Evolutionary conservation across 2,113 vertebrate genomes (phyloP), one percentile per base, ranked within the genome.

Genomic region (Charadrius vociferus): DNA sequence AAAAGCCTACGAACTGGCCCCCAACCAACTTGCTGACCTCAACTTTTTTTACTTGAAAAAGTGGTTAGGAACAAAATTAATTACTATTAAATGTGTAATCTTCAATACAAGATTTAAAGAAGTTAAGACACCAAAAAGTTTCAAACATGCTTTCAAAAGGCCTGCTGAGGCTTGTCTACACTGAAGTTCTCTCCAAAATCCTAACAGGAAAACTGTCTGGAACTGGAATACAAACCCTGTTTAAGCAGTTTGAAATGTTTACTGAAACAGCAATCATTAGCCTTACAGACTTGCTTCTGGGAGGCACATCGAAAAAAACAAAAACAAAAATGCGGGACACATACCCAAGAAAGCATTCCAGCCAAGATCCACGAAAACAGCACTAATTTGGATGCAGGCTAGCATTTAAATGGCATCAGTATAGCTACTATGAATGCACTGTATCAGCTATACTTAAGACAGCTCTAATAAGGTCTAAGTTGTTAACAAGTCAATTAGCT

Each of bases 171-270:
- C 86, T 91, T 87, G 83, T 82, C 86, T 58, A 37, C 66, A 34
- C 53, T 14, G 4, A 87, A 50, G 45, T 50, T 83, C 58, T 73
- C 37, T 95, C 62, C 81, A 95, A 85, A 95, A 95, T 94, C 49
- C 32, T 65, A 93, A 85, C 49, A 79, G 78, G 70, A 96, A 93
- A 91, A 89, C 68, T 65, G 80, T 58, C 53, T 85, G 47, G 41
- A 88, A 83, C 68, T 86, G 58, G 34, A 96, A 93, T 19, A 70
- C 41, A 97, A 95, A 93, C 56, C 32, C 24, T 73, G 41, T 70
- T 95, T 36, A 92, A 89, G 81, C 45, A 73, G 81, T 65, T 79
- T 85, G 32, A 92, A 85, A 73, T 89, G 89, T 93, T 94, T 91
- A 93, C 78, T 77, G 83, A 79, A 93, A 78, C 29, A 81, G 65